These are phyloP conservation scores for Vulpes vulpes DNA, from an alignment of 2,113 vertebrate species.

Conservation along the genomic window DNA sequence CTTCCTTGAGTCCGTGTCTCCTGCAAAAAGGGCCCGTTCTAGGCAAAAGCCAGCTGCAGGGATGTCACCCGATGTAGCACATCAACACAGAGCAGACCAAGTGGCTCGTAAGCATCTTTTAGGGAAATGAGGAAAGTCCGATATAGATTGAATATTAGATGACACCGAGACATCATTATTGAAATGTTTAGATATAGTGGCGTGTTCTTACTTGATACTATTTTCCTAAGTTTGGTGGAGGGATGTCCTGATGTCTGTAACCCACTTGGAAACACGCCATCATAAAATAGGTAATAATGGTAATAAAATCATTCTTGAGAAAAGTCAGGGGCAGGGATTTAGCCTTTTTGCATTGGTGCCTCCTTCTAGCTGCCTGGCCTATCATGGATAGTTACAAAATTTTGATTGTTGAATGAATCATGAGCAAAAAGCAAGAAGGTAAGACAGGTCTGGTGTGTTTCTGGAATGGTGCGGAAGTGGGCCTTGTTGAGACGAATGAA, in stretches of 20 bases:
- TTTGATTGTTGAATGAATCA: not conserved
- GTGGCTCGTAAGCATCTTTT: not conserved
- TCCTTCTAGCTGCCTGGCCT: not conserved
- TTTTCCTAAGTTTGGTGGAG: not conserved
- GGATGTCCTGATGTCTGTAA: not conserved
- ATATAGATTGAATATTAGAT: no score
- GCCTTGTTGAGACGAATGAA: not conserved
- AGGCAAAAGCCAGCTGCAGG: not conserved
- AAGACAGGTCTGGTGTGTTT: not conserved
- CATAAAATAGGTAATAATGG: no score
- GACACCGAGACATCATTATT: not conserved
- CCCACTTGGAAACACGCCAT: not conserved
- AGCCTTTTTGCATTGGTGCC: not conserved
- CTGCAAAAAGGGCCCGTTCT: not conserved
- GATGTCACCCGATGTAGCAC: no score
- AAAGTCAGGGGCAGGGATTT: not conserved
- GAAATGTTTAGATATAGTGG: not conserved
- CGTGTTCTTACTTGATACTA: not conserved
- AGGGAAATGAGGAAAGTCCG: not conserved
- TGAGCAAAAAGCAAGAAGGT: not conserved
- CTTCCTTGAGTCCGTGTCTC: not conserved
- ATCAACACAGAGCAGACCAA: fast-evolving
- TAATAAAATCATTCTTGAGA: not conserved
- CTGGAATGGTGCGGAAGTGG: not conserved
- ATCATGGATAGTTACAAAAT: no score